Evolutionary conservation across 2,113 vertebrate genomes (phyloP).

Genomic region (Octodon degus): DNA sequence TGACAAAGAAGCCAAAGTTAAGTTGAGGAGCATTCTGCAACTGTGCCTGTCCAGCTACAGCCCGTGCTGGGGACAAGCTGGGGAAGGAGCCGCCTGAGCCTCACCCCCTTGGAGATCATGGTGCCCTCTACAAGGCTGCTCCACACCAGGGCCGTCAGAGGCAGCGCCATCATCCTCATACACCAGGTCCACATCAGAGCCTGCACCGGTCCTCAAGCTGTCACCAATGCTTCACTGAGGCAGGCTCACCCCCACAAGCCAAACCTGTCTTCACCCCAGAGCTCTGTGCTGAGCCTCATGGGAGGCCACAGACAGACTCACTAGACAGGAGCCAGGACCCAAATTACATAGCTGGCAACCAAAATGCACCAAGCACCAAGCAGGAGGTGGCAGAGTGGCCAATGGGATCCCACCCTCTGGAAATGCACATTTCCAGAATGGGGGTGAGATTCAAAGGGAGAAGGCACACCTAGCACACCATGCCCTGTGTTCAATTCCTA

Average conservation of each 20-base stretch:
- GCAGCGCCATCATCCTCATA: background rate
- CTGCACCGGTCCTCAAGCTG: background rate
- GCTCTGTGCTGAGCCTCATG: background rate
- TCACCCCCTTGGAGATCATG: background rate
- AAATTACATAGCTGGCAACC: background rate
- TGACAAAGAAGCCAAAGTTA: background rate
- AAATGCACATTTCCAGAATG: background rate
- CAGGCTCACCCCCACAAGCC: background rate
- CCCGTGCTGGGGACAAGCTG: background rate
- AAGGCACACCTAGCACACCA: background rate
- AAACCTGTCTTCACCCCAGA: background rate
- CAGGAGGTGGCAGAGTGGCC: fast-evolving
- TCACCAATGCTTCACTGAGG: too few species aligned
- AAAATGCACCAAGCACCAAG: too few species aligned
- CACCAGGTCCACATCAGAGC: background rate
- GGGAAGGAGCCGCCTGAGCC: background rate
- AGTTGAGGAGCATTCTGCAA: background rate
- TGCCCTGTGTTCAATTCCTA: background rate
- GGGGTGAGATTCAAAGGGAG: background rate
- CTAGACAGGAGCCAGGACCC: fast-evolving
- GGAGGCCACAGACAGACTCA: background rate
- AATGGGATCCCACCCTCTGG: fast-evolving
- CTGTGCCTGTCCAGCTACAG: background rate
- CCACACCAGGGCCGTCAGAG: background rate
- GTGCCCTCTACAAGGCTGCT: background rate